phyloP scores from a whole-genome alignment of 2,797 vertebrate genomes.

The Danio jaintianensis region DNA sequence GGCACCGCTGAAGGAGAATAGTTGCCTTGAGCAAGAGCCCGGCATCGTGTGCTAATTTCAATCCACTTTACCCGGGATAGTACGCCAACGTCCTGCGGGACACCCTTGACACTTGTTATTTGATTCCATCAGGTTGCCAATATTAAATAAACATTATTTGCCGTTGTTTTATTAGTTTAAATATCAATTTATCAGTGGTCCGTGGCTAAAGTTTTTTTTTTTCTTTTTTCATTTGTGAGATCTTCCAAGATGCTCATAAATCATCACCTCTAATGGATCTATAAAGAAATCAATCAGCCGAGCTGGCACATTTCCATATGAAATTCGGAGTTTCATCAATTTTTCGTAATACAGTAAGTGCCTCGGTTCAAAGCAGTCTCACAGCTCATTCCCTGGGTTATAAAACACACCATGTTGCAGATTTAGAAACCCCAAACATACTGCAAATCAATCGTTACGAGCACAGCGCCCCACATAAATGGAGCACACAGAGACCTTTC shows the following conservation, averaged over 20 bases:
- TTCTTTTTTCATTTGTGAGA: conserved; percentile 26
- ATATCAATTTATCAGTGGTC: conserved; percentile 38
- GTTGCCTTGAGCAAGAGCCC: conserved; percentile 31
- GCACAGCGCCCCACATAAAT: conserved; percentile 53
- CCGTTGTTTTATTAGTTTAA: conserved; percentile 21
- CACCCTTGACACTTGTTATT: conserved; percentile 29
- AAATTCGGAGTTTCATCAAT: conserved; percentile 48
- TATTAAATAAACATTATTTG: conserved; percentile 44
- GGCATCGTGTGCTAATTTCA: conserved; percentile 1
- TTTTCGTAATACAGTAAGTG: conserved; percentile 55
- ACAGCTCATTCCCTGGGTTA: conserved; percentile 45
- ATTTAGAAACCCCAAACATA: conserved; percentile 59
- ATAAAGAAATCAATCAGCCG: conserved; percentile 48
- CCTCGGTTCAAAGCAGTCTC: conserved; percentile 43
- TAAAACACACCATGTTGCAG: conserved; percentile 58
- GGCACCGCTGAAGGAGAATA: conserved; percentile 35
- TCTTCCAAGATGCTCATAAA: conserved; percentile 40
- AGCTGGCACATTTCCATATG: conserved; percentile 39
- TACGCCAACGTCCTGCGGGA: not conserved
- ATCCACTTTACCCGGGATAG: not conserved
- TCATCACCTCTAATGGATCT: conserved; percentile 45
- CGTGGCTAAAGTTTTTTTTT: not conserved
- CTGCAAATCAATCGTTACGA: conserved; percentile 64
- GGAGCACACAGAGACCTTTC: conserved; percentile 58
- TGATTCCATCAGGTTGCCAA: conserved; percentile 23